Percentiles rank a stretch among this genome's conserved stretches.
Evolutionary conservation across 2,797 vertebrate genomes (phyloP).

Genomic region (Dendrocincla fuliginosa): DNA sequence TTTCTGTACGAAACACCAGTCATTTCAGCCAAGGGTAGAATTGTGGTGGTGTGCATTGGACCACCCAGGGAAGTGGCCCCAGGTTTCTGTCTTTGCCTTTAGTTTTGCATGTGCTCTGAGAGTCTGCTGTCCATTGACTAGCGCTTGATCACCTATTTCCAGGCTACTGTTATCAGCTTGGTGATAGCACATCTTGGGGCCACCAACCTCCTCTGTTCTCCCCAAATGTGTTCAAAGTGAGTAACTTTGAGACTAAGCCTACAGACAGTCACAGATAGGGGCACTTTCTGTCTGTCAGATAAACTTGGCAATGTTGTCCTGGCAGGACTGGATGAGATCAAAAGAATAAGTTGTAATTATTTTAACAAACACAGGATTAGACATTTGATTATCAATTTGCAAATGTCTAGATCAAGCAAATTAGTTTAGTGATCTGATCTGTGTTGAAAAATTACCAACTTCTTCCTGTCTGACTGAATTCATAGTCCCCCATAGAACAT

Average conservation of each 20-base stretch:
- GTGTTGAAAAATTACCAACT: not conserved
- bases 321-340: not conserved
- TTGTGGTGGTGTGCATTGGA: not conserved
- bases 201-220: not conserved
- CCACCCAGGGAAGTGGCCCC: rapidly evolving
- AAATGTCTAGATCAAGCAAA: not conserved
- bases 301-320: not conserved
- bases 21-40: not conserved
- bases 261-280: not conserved
- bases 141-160: not conserved
- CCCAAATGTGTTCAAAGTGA: not conserved
- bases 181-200: not conserved
- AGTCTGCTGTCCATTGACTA: not conserved
- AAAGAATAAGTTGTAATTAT: not conserved
- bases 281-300: not conserved
- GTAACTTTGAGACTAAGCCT: not conserved
- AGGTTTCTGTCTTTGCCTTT: not conserved
- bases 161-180: not conserved
- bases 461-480: not conserved
- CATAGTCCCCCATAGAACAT: rapidly evolving
- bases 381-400: not conserved
- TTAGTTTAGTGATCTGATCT: not conserved
- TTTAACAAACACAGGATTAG: not conserved
- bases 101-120: not conserved
- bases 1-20: not conserved